phyloP scores from a whole-genome alignment of 2,888 invertebrate genomes.

The Mamestra brassicae region DNA sequence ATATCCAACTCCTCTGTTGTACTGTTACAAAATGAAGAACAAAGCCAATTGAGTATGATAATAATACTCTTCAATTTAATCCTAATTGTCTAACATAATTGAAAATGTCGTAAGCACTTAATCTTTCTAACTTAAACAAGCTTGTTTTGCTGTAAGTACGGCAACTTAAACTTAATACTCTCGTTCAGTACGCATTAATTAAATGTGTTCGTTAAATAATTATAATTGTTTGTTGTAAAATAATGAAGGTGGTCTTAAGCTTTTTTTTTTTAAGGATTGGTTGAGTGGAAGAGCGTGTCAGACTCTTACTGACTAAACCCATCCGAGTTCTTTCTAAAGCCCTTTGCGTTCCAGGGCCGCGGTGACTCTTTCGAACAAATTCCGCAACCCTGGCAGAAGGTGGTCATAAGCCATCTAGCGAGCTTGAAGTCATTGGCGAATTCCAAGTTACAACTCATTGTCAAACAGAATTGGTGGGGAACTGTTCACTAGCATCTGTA shows the following conservation, averaged over 20 bases:
- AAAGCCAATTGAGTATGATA: conserved; percentile 2
- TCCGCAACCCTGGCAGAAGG: too few species aligned
- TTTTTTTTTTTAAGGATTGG: too few species aligned
- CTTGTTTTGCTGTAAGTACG: conserved; percentile 2
- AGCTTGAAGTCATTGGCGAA: too few species aligned
- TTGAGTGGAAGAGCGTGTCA: too few species aligned
- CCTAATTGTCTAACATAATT: conserved; percentile 22
- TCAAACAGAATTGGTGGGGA: too few species aligned
- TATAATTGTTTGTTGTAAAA: conserved; percentile 4
- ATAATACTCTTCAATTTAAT: conserved; percentile 2
- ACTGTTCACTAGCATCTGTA: too few species aligned
- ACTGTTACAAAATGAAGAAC: neutral
- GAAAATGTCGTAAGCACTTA: conserved; percentile 27
- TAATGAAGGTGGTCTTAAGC: neutral
- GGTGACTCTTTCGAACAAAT: too few species aligned
- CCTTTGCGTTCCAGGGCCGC: too few species aligned
- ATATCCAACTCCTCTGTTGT: neutral
- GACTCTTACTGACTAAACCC: too few species aligned
- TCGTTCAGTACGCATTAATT: conserved; percentile 8
- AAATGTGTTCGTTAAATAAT: conserved; percentile 11
- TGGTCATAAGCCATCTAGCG: too few species aligned
- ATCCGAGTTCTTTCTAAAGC: too few species aligned
- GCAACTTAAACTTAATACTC: conserved; percentile 4
- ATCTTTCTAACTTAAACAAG: conserved; percentile 28
- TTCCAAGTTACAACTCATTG: too few species aligned